A percentile compares a stretch with the other conserved stretches of the same genome.
Conservation (phyloP, 1,140 invertebrate genomes). For the Drosophila saltans region DNA sequence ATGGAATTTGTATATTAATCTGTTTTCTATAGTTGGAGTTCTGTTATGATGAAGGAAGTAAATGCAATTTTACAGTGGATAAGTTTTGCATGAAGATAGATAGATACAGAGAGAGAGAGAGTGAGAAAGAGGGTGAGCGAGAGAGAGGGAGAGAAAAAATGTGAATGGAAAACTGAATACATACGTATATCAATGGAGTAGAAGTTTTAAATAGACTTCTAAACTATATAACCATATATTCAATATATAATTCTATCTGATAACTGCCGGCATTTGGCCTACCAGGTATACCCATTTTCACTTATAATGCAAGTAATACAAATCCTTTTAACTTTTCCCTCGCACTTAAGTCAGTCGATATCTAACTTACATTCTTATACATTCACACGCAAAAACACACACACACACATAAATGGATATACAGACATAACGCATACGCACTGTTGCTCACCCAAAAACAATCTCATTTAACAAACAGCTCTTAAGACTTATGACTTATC, state of each 20-base stretch:
- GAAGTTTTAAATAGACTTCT: neutral
- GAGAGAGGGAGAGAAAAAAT: conserved; percentile 17
- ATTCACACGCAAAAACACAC: conserved; percentile 13
- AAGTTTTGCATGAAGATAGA: conserved; percentile 28
- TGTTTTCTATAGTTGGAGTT: conserved; percentile 44
- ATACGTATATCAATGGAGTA: neutral
- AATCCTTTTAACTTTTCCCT: conserved; percentile 32
- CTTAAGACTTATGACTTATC: conserved; percentile 58
- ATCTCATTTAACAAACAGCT: conserved; percentile 68
- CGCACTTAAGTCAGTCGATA: conserved; percentile 59
- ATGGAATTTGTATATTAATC: conserved; percentile 63
- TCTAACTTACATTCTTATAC: conserved; percentile 28
- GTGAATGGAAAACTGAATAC: conserved; percentile 26
- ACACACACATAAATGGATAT: conserved; percentile 18
- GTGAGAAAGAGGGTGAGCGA: conserved; percentile 26
- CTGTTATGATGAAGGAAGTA: conserved; percentile 49
- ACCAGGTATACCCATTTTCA: conserved; percentile 59
- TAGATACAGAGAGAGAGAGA: conserved; percentile 9
- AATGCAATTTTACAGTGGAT: conserved; percentile 66
- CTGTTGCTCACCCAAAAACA: conserved; percentile 34
- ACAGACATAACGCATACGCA: conserved; percentile 55
- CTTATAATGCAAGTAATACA: conserved; percentile 23
- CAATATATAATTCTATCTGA: conserved; percentile 6
- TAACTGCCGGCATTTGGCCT: conserved; percentile 45
- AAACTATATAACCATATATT: neutral